Evolutionary conservation across 2,797 vertebrate genomes (phyloP), one percentile per base, ranked within the genome.

Genomic region (Cossypha niveicapilla): DNA sequence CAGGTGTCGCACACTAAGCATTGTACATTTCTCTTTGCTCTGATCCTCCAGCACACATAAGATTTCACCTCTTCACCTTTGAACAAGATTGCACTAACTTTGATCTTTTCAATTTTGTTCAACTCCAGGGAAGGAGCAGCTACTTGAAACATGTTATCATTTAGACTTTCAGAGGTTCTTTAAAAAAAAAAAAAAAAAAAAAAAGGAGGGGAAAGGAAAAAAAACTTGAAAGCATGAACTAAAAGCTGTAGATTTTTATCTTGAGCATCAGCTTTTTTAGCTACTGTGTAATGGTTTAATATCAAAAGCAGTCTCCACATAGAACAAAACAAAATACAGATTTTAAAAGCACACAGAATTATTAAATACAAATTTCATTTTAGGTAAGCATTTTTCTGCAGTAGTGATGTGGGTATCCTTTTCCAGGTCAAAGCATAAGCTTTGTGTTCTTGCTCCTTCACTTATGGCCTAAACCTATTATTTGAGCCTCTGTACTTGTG

Each of bases 31-130:
- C 45, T 81, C 42, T 96, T 97, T 95, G 84, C 83, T 97, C 86
- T 97, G 93, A 97, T 97, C 95, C 86, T 96, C 57, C 76, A 86
- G 76, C 88, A 93, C 76, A 88, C 94, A 84, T 86, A 95, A 93
- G 72, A 86, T 93, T 94, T 96, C 88, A 88, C 73, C 88, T 96
- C 68, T 88, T 97, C 86, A 92, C 91, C 96, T 97, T 96, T 96
- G 42, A 97, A 95, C 78, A 90, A 84, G 93, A 77, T 88, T 82
- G 83, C 78, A 53, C 74, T 96, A 93, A 96, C 94, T 95, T 96
- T 86, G 88, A 96, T 97, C 92, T 96, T 93, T 97, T 97, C 95
- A 93, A 63, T 96, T 96, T 95, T 96, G 89, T 95, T 96, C 94
- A 92, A 91, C 73, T 97, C 90, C 72, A 94, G 87, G 94, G 92